Evolutionary conservation across 35 echinoderm and acorn worm genomes (phyloP), one percentile per base, ranked within the genome.

Genomic region (Chiridota heheva): DNA sequence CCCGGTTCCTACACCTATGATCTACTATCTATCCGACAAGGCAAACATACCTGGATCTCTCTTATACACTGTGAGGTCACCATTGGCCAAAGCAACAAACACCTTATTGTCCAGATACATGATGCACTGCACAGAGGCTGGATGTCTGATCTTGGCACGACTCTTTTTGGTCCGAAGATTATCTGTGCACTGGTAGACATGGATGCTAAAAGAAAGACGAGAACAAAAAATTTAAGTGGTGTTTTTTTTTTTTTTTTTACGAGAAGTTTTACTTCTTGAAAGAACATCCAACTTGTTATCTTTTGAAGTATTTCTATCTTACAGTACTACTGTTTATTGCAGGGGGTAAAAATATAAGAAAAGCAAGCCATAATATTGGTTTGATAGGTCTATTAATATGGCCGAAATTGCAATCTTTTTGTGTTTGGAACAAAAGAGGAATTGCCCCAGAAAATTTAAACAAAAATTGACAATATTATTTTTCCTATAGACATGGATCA

Each of bases 91-190:
- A 58, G 95, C 91, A 32, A 91, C 85, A 87, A 98, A 98, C 7
- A 98, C 95, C 73, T 88, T 98, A 63, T 98, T 98, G 46, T 98
- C 95, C 33, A 91, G 58, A 76, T 98, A 92, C 35, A 98, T 38
- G 55, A 92, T 88, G 73, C 89, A 88, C 57, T 91, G 95, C 13
- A 98, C 89, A 29, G 95, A 85, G 1, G 95, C 95, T 22, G 89
- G 81, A 70, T 98, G 89, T 13, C 89, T 84, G 60, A 98, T 85
- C 81, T 98, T 98, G 1, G 92, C 79, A 15, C 89, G 63, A 33
- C 84, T 88, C 75, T 91, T 91, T 37, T 80, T 78, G 16, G 95
- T 92, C 0, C 95, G 57, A 20, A 98, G 86, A 77, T 98, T 98
- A 62, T 98, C 95, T 8, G 80, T 91, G 61, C 95, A 91, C 76